Evolutionary conservation across 2,888 invertebrate genomes (phyloP).

Genomic region (Plebejus melissa): DNA sequence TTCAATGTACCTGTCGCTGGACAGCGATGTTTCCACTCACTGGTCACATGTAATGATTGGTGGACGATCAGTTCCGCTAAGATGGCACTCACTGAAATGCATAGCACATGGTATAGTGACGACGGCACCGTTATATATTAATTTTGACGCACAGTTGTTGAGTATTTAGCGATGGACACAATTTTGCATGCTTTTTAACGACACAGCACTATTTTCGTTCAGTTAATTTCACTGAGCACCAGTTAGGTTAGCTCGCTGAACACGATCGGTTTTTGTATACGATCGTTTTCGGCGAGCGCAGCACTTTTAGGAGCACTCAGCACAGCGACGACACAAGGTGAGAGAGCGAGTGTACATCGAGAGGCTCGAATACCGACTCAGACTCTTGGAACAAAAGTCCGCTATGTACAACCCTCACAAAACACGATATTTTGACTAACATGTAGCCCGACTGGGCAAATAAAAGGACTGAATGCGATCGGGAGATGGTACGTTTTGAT

Average conservation of each 20-base stretch:
- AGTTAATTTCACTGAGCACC: conserved; percentile 75
- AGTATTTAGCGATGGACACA: conserved; percentile 79
- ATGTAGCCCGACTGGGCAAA: background rate
- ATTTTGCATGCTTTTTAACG: conserved; percentile 78
- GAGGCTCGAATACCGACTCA: conserved; percentile 34
- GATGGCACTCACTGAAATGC: conserved; percentile 81
- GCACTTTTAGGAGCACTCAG: conserved; percentile 76
- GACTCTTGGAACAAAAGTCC: conserved; percentile 32
- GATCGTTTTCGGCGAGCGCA: conserved; percentile 55
- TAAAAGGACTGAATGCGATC: background rate
- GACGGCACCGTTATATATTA: conserved; percentile 77
- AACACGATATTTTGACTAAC: conserved; percentile 22
- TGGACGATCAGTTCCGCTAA: conserved; percentile 53
- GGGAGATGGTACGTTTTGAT: background rate
- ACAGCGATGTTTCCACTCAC: conserved; percentile 79
- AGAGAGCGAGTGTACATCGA: conserved; percentile 72
- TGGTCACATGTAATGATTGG: conserved; percentile 85
- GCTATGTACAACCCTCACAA: conserved; percentile 34
- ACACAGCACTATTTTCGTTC: conserved; percentile 78
- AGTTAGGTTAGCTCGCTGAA: conserved; percentile 64
- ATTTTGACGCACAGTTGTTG: conserved; percentile 79
- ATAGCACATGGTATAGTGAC: conserved; percentile 76
- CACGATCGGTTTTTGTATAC: conserved; percentile 43
- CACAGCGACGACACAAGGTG: conserved; percentile 77
- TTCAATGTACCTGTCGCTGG: conserved; percentile 55